These are phyloP conservation scores for Cichladusa arquata DNA, from an alignment of 2,113 vertebrate species.

Conservation along the genomic window DNA sequence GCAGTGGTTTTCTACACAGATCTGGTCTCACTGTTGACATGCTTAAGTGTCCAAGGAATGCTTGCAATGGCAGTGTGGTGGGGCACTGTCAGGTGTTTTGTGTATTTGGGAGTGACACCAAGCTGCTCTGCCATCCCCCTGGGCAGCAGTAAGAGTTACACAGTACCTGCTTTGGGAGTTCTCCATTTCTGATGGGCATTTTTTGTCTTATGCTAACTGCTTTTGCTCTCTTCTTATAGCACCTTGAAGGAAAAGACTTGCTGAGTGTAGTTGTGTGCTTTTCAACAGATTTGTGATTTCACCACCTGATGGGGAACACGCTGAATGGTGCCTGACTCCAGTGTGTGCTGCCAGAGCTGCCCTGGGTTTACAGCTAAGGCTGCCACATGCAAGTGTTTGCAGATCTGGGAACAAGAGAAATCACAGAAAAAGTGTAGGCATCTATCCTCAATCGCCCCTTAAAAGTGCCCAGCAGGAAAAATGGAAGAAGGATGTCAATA, in stretches of 20 bases:
- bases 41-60: not conserved
- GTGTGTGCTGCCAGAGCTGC: fast-evolving
- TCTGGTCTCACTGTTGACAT: not conserved
- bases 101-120: not conserved
- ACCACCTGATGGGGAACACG: not conserved
- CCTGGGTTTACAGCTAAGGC: not conserved
- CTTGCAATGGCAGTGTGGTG: not conserved
- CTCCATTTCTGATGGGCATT: not conserved
- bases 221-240: not conserved
- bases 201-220: not conserved
- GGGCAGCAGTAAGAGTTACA: not conserved
- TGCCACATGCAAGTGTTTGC: not conserved
- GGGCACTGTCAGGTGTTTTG: not conserved
- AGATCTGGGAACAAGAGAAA: not conserved
- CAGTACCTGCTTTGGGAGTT: not conserved
- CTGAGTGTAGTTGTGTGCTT: not conserved
- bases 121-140: not conserved
- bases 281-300: not conserved
- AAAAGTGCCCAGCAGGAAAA: not conserved
- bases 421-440: not conserved
- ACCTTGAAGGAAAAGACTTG: not conserved
- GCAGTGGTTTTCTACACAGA: not conserved
- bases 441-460: not conserved
- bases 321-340: not conserved
- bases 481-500: not conserved